Conservation (phyloP, 2,888 invertebrate genomes). For the Yponomeuta plumbellus region DNA sequence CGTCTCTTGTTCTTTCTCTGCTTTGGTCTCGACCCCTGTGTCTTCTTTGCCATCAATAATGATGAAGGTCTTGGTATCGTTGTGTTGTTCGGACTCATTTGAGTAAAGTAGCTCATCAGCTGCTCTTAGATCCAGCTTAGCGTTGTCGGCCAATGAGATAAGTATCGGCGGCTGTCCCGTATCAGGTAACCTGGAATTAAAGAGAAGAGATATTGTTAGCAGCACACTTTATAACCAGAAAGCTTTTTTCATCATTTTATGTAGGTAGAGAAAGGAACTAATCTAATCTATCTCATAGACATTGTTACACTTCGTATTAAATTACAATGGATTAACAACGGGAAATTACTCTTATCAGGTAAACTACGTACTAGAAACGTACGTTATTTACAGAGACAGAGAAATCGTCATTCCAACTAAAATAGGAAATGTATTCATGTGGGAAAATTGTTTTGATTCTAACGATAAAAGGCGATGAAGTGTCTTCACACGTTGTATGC, state of each 20-base stretch:
- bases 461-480: neutral
- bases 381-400: too few species aligned
- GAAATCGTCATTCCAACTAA: too few species aligned
- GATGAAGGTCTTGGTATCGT: constrained; percentile 60
- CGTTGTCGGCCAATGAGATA: constrained; percentile 78
- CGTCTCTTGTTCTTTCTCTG: constrained; percentile 34
- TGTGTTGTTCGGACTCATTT: constrained; percentile 65
- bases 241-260: too few species aligned
- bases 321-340: too few species aligned
- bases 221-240: neutral
- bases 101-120: constrained; percentile 70
- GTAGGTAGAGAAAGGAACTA: too few species aligned
- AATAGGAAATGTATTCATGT: neutral
- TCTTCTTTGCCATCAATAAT: constrained; percentile 43
- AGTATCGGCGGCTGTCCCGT: constrained; percentile 77
- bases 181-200: constrained; percentile 77
- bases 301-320: too few species aligned
- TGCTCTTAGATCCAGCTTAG: constrained; percentile 76
- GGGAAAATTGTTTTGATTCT: neutral
- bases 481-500: neutral
- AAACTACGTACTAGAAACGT: too few species aligned
- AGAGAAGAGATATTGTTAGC: constrained; percentile 3
- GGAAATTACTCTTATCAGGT: too few species aligned
- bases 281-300: too few species aligned
- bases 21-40: constrained; percentile 37